Percentiles rank a stretch among this genome's conserved stretches.
Conservation (phyloP, 2,888 invertebrate species). For the Psococerastis gibbosa region DNA sequence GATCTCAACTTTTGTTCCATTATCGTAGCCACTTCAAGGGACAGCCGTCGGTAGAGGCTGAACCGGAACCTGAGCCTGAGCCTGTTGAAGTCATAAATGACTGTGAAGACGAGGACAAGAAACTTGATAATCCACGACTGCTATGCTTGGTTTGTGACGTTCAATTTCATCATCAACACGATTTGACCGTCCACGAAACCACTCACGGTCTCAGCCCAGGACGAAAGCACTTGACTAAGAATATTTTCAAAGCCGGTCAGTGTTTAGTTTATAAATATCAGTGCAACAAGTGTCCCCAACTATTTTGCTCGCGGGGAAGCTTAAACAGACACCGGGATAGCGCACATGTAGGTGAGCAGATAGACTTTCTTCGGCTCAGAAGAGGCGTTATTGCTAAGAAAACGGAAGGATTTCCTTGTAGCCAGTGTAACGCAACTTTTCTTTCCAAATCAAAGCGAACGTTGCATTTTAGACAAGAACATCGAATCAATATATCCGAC, state of each 20-base stretch:
- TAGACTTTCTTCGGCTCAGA: neutral
- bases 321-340: neutral
- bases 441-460: neutral
- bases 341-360: neutral
- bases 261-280: neutral
- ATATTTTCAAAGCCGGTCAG: no score
- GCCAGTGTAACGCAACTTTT: neutral
- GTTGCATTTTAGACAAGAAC: neutral
- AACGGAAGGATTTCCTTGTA: neutral
- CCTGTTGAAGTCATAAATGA: neutral
- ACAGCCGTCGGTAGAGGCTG: neutral
- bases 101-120: neutral
- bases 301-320: neutral
- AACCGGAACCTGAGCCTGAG: neutral
- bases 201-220: neutral
- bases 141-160: neutral
- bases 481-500: neutral
- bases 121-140: neutral
- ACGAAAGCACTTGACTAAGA: neutral
- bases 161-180: neutral
- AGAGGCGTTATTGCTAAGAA: neutral
- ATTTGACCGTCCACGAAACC: neutral
- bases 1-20: conserved; percentile 6
- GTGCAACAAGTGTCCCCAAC: neutral
- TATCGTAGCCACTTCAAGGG: neutral